A percentile compares a stretch with the other conserved stretches of the same genome.
Conservation (phyloP, 2,888 invertebrate genomes). For the Cheilosia grossa region DNA sequence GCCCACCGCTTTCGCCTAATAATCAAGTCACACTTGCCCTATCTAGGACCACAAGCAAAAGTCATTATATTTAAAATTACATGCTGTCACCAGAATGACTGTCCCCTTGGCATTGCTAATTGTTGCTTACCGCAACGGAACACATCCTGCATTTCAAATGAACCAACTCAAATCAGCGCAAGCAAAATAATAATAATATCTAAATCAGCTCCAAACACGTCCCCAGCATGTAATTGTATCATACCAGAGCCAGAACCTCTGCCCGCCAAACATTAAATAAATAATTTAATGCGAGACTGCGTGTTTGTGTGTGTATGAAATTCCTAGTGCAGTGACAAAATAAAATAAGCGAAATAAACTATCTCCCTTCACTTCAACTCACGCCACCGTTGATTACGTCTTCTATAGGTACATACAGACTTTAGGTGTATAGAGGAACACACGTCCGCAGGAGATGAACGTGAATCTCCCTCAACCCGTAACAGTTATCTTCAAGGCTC, state of each 20-base stretch:
- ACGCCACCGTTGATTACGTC: slow-evolving; percentile 12
- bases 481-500: slow-evolving; percentile 58
- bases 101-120: slow-evolving; percentile 44
- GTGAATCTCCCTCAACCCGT: slow-evolving; percentile 30
- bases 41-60: neutral
- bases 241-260: slow-evolving; percentile 14
- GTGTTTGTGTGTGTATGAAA: slow-evolving; percentile 15
- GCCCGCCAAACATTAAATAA: slow-evolving; percentile 44
- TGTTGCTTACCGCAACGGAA: slow-evolving; percentile 46
- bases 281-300: slow-evolving; percentile 40
- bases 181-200: slow-evolving; percentile 10
- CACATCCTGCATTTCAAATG: slow-evolving; percentile 48
- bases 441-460: slow-evolving; percentile 15
- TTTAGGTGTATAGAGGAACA: neutral
- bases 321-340: slow-evolving; percentile 50
- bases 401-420: too few relatives aligned
- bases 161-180: slow-evolving; percentile 47
- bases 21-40: slow-evolving; percentile 5
- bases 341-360: slow-evolving; percentile 47
- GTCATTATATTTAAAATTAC: slow-evolving; percentile 32
- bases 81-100: slow-evolving; percentile 17
- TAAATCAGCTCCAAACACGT: slow-evolving; percentile 49
- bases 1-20: neutral
- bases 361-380: slow-evolving; percentile 19
- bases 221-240: slow-evolving; percentile 56